Evolutionary conservation across 2,888 invertebrate genomes (phyloP).

Genomic region (Imbricaverruca yamaguchii): DNA sequence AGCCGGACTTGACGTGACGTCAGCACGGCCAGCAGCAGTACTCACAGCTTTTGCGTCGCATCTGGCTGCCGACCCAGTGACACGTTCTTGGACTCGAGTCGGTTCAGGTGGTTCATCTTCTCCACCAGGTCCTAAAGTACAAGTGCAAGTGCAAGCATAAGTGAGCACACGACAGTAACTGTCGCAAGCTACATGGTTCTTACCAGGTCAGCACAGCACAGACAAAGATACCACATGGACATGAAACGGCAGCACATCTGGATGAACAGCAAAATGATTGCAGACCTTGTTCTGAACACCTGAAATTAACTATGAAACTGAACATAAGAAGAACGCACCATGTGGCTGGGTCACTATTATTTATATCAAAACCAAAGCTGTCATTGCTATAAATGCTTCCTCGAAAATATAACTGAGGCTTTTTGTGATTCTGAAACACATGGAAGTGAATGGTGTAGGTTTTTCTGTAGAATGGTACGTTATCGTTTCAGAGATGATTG

Average conservation of each 20-base stretch:
- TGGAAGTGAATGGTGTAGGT: too few relatives aligned
- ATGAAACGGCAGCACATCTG: neutral
- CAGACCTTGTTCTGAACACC: constrained; percentile 10
- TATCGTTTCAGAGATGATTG: too few relatives aligned
- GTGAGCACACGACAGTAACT: neutral
- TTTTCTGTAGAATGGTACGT: too few relatives aligned
- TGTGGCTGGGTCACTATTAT: too few relatives aligned
- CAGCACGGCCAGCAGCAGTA: constrained; percentile 29
- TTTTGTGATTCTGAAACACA: too few relatives aligned
- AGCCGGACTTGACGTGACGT: too few relatives aligned
- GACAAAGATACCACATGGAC: neutral
- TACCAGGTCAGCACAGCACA: neutral
- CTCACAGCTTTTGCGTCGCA: constrained; percentile 50
- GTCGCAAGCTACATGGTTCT: neutral
- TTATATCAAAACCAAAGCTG: too few relatives aligned
- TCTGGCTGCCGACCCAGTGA: constrained; percentile 55
- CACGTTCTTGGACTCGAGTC: constrained; percentile 61
- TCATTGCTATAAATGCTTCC: too few relatives aligned
- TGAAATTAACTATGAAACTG: too few relatives aligned
- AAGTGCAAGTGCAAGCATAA: neutral
- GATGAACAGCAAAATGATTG: constrained; percentile 31
- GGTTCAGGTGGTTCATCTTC: constrained; percentile 57
- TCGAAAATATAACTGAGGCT: too few relatives aligned
- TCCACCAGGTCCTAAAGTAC: constrained; percentile 56
- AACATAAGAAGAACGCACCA: too few relatives aligned